Evolutionary conservation across 2,888 invertebrate genomes (phyloP).

Genomic region (Rhynchonema sp.): DNA sequence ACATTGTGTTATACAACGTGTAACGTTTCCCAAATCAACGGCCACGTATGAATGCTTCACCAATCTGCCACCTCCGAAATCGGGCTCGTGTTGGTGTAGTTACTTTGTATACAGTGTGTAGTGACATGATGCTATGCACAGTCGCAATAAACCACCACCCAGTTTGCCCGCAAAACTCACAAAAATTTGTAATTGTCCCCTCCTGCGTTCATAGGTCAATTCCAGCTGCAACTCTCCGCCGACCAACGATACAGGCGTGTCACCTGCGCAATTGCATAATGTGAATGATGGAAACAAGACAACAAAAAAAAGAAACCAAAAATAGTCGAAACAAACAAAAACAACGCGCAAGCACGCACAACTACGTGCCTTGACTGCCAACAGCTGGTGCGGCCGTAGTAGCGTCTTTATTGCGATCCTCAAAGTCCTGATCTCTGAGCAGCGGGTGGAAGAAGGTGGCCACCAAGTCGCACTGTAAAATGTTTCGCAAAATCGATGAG

Average conservation of each 20-base stretch:
- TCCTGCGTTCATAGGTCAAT: slow-evolving; percentile 33
- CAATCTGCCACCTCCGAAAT: too few species aligned
- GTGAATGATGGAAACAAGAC: neutral
- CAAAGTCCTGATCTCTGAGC: slow-evolving; percentile 53
- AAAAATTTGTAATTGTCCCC: neutral
- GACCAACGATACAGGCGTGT: neutral
- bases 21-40: too few species aligned
- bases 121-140: too few species aligned
- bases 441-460: slow-evolving; percentile 97
- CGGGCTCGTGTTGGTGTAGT: too few species aligned
- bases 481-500: too few species aligned
- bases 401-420: neutral
- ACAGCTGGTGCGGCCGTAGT: too few species aligned
- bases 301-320: neutral
- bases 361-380: neutral
- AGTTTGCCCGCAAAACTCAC: too few species aligned
- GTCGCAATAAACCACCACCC: too few species aligned
- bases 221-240: neutral
- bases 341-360: neutral
- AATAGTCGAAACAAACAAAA: neutral
- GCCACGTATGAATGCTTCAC: too few species aligned
- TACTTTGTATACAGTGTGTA: too few species aligned
- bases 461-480: slow-evolving; percentile 52
- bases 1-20: too few species aligned
- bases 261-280: too few species aligned